Evolutionary conservation across 1,140 invertebrate genomes (phyloP).

Genomic region (Littorina saxatilis): DNA sequence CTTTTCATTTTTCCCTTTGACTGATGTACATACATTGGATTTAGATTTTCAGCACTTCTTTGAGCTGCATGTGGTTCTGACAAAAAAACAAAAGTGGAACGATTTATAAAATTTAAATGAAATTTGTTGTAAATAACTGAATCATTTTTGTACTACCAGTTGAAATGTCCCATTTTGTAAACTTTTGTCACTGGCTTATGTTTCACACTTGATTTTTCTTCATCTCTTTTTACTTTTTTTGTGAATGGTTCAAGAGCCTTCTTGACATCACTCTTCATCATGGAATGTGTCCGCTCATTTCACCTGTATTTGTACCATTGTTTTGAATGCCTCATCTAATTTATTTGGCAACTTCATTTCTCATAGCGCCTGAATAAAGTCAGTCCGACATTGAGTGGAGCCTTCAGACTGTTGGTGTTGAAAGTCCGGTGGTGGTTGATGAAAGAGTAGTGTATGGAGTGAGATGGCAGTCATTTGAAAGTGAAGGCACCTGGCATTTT

Average conservation of each 20-base stretch:
- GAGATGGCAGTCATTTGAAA: no score
- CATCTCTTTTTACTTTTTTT: neutral
- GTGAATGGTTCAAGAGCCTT: conserved; percentile 28
- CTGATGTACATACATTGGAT: no score
- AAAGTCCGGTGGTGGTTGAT: no score
- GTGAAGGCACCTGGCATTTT: no score
- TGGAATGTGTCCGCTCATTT: neutral
- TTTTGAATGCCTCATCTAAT: conserved; percentile 36
- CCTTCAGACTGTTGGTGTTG: neutral
- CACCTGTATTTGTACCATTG: conserved; percentile 6
- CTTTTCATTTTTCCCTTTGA: no score
- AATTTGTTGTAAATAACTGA: no score
- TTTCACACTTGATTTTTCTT: neutral
- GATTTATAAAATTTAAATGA: no score
- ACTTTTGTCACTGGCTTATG: neutral
- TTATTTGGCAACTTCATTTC: conserved; percentile 39
- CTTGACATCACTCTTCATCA: conserved; percentile 17
- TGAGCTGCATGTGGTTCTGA: no score
- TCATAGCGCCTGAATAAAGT: conserved; percentile 35
- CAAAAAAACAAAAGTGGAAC: no score
- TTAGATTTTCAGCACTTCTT: no score
- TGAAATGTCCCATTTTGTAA: neutral
- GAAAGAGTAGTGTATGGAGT: no score
- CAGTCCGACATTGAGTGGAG: conserved; percentile 7
- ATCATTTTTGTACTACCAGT: conserved; percentile 21